phyloP scores from a whole-genome alignment of 2,797 vertebrate genomes.

The Mormyrops attenuatus region DNA sequence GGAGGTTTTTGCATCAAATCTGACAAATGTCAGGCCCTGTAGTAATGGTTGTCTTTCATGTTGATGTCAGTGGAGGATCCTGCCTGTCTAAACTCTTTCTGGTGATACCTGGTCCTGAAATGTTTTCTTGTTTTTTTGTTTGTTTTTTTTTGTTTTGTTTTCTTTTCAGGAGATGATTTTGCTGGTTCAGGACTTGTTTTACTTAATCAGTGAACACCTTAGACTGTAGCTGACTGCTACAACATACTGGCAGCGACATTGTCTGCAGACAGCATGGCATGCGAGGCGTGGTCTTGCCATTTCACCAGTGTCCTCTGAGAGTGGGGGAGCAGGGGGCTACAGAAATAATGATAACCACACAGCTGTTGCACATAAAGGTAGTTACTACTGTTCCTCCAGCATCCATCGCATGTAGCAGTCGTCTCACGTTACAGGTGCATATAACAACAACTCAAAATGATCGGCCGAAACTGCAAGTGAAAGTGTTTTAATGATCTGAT shows the following conservation, averaged over 20 bases:
- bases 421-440: neutral
- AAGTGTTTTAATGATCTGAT: neutral
- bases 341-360: neutral
- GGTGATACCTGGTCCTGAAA: neutral
- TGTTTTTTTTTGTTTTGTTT: too few relatives aligned
- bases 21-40: neutral
- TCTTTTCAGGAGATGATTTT: neutral
- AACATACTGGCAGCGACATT: neutral
- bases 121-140: neutral
- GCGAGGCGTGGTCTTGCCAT: neutral
- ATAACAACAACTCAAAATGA: neutral
- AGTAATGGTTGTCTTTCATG: neutral
- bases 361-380: neutral
- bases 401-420: neutral
- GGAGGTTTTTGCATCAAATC: neutral
- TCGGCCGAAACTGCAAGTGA: neutral
- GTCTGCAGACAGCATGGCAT: neutral
- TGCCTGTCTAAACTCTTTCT: neutral
- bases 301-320: neutral
- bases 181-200: neutral
- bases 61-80: neutral
- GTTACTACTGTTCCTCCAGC: neutral
- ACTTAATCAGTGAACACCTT: neutral
- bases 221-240: neutral
- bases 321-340: neutral